phyloP scores from a whole-genome alignment of 2,797 vertebrate genomes.

The Uromys caudimaculatus region DNA sequence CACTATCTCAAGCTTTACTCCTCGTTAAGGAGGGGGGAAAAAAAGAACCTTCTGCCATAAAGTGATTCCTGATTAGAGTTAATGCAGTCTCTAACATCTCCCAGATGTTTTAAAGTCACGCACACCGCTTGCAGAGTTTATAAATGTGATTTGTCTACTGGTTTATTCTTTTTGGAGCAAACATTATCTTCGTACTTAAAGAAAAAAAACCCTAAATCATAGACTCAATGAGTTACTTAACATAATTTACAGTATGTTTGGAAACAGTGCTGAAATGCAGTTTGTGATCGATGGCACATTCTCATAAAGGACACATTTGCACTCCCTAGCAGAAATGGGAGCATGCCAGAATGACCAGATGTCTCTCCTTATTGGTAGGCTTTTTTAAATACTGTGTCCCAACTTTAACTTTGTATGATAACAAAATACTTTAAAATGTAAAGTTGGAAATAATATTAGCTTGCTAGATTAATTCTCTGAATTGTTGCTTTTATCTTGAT shows the following conservation, averaged over 20 bases:
- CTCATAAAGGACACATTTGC: conserved; percentile 66
- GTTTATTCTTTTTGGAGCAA: conserved; percentile 72
- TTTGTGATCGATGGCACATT: conserved; percentile 66
- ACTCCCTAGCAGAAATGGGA: conserved; percentile 52
- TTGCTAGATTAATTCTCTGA: conserved; percentile 37
- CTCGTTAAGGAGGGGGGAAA: conserved; percentile 63
- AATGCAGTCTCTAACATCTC: conserved; percentile 80
- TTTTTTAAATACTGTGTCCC: not conserved
- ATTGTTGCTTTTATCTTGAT: not conserved
- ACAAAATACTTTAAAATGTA: conserved; percentile 38
- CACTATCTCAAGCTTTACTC: conserved; percentile 71
- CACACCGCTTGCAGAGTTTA: conserved; percentile 74
- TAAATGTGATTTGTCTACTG: conserved; percentile 76
- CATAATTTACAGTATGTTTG: conserved; percentile 79
- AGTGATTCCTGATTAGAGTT: conserved; percentile 76
- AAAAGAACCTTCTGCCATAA: conserved; percentile 69
- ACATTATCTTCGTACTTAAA: conserved; percentile 68
- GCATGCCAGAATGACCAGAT: conserved; percentile 68
- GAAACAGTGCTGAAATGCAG: conserved; percentile 69
- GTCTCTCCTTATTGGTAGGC: conserved; percentile 64
- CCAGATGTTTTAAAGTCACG: conserved; percentile 85
- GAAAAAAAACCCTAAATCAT: conserved; percentile 54
- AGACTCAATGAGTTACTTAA: conserved; percentile 75
- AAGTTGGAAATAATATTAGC: not conserved
- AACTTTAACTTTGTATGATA: conserved; percentile 42